phyloP scores from a whole-genome alignment of 2,888 invertebrate genomes.

The Abscondita cerata region DNA sequence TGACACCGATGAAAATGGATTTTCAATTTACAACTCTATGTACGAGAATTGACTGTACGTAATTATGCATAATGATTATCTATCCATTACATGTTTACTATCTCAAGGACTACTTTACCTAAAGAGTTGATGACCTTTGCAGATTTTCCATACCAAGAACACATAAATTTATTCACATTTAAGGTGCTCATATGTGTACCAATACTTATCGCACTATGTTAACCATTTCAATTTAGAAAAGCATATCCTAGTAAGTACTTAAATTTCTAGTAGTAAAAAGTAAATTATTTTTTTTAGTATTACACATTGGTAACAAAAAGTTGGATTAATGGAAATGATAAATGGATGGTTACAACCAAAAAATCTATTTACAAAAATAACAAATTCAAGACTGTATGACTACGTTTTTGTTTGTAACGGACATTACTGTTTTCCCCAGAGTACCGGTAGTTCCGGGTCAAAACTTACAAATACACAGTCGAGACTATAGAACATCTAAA shows the following conservation, averaged over 20 bases:
- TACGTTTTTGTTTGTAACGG: conserved; percentile 84
- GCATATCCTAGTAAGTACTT: too few species aligned
- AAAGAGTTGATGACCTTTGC: conserved; percentile 94
- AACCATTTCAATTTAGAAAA: conserved; percentile 7
- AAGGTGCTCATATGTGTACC: conserved; percentile 73
- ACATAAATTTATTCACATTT: conserved; percentile 69
- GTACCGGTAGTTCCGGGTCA: conserved; percentile 73
- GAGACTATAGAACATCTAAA: conserved; percentile 79
- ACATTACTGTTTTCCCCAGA: conserved; percentile 79
- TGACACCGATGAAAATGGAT: too few species aligned
- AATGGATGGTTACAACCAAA: conserved; percentile 69
- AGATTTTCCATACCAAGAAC: conserved; percentile 68
- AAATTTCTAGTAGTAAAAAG: too few species aligned
- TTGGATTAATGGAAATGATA: conserved; percentile 20
- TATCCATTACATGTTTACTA: too few species aligned
- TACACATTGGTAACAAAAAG: too few species aligned
- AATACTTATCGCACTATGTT: conserved; percentile 63
- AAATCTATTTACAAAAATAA: conserved; percentile 61
- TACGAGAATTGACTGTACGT: not conserved
- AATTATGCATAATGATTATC: too few species aligned
- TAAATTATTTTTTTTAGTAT: too few species aligned
- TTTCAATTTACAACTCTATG: not conserved
- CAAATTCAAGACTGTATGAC: conserved; percentile 64
- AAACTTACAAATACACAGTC: conserved; percentile 73
- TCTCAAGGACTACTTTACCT: conserved; percentile 91